Base-by-base conservation (phyloP, 2,888 invertebrate species). In the Aphodius sticticus region DNA sequence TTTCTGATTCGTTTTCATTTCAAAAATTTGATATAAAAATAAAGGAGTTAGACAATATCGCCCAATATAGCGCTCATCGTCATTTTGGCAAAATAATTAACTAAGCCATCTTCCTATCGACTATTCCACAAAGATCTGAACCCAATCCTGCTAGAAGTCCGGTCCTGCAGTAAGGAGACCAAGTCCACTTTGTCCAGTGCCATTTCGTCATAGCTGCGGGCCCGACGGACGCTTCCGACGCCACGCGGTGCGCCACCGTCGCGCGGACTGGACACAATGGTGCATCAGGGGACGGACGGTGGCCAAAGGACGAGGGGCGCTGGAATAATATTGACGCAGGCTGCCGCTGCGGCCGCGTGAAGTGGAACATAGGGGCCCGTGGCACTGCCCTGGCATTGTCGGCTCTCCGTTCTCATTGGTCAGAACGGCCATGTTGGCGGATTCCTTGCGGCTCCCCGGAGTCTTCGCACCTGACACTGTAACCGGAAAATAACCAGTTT, bases 261-360 rank as follows among this genome's bases (percentile, higher is more conserved):
- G 12, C 53, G 53, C 12, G 12, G n/a, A 74, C 7, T 36, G 74
- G 74, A 74, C 74, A 74, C 74, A 74, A 74, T 74, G 74, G 74
- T 74, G 36, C 74, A 71, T 26, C 74, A 3, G 2, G 14, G n/a
- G 74, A n/a, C n/a, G 35, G 36, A 74, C 74, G 70, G 72, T 81
- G 80, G 79, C 37, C 70, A 53, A 79, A 76, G 82, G 79, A 79
- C 82, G 84, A 83, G 86, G 86, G 86, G 86, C 86, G 85, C 85
- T 86, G 85, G 81, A 85, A 87, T 86, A 88, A 88, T 88, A 87
- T 87, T 88, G 86, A 87, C 86, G 86, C 83, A 86, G 85, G 86
- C 85, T 84, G 82, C 84, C 83, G 85, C 85, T 85, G 86, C 85
- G 84, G 82, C 84, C 83, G 85, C 85, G 86, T 86, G 87, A 87